A percentile compares a stretch with the other conserved stretches of the same genome.
Evolutionary conservation across 2,888 invertebrate species (phyloP).

Genomic region (Caenorhabditis sulstoni): DNA sequence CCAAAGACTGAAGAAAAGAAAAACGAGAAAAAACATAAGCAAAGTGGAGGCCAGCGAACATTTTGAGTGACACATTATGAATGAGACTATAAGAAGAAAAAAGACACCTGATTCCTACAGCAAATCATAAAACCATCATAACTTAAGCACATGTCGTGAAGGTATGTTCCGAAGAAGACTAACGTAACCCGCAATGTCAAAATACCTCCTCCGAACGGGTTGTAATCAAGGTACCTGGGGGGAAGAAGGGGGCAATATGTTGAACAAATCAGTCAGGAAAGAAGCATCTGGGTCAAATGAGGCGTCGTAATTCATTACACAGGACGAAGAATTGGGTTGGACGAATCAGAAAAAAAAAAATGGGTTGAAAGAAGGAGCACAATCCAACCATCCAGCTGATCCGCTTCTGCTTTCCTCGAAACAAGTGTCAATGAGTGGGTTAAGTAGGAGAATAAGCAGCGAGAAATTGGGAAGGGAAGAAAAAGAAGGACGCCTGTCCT

Average conservation of each 20-base stretch:
- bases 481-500: not conserved
- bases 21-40: constrained; percentile 6
- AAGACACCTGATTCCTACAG: too few relatives aligned
- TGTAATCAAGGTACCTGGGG: not conserved
- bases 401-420: not conserved
- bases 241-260: not conserved
- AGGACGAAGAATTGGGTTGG: not conserved
- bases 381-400: too few relatives aligned
- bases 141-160: too few relatives aligned
- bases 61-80: too few relatives aligned
- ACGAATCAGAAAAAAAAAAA: not conserved
- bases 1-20: constrained; percentile 32
- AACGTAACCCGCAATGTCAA: not conserved
- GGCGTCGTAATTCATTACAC: constrained; percentile 37
- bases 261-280: constrained; percentile 20
- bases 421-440: constrained; percentile 2
- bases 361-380: not conserved
- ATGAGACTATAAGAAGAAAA: not conserved
- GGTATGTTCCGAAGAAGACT: not conserved
- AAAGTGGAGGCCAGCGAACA: not conserved
- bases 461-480: not conserved
- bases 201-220: not conserved
- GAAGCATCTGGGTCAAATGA: constrained; percentile 39
- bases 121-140: too few relatives aligned
- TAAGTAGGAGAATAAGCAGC: constrained; percentile 10